Evolutionary conservation across 2,797 vertebrate genomes (phyloP).

Genomic region (Aphelocoma californica): DNA sequence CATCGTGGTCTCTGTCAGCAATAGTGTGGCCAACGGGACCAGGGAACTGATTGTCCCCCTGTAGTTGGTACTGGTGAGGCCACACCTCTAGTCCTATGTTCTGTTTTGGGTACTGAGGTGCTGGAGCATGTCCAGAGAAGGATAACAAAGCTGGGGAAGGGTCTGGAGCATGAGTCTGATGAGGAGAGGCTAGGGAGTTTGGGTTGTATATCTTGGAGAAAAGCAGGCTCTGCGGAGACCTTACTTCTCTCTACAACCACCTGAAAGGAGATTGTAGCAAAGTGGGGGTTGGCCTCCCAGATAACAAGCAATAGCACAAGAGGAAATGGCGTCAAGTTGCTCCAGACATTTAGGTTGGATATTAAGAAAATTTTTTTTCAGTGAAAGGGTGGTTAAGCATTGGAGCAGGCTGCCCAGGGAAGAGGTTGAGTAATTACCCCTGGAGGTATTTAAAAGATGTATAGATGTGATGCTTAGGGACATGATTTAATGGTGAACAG

Average conservation of each 20-base stretch:
- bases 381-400: neutral
- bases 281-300: accelerated
- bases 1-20: neutral
- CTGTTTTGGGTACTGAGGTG: neutral
- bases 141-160: neutral
- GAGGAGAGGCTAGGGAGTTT: neutral
- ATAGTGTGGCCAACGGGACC: neutral
- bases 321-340: neutral
- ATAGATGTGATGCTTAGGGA: accelerated
- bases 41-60: accelerated
- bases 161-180: neutral
- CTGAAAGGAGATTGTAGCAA: neutral
- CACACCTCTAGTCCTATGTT: no score
- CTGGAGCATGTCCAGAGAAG: neutral
- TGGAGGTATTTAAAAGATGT: neutral
- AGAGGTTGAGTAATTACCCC: neutral
- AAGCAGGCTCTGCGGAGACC: neutral
- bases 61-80: neutral
- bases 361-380: neutral
- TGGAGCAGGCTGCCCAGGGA: neutral
- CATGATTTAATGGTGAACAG: neutral
- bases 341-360: neutral
- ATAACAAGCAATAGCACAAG: neutral
- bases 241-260: accelerated
- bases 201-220: neutral